Evolutionary conservation across 1,140 invertebrate genomes (phyloP).

Genomic region (Dermatophagoides farinae): DNA sequence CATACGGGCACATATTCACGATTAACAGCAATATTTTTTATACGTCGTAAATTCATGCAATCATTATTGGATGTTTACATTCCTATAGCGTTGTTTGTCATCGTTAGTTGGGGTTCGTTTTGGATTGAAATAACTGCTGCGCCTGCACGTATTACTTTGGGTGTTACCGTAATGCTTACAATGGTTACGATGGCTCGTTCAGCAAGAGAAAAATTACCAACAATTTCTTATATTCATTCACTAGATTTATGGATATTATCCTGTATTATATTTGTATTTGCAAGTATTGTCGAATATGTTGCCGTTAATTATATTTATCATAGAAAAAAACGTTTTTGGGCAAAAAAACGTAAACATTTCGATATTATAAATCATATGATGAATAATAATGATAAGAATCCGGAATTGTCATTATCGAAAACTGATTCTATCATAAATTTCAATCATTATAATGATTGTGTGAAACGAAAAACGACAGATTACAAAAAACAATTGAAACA

Average conservation of each 20-base stretch:
- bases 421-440: background rate
- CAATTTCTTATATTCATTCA: slow-evolving; percentile 11
- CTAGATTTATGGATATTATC: slow-evolving; percentile 15
- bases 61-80: slow-evolving; percentile 21
- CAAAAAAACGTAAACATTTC: slow-evolving; percentile 15
- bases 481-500: no score
- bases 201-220: slow-evolving; percentile 1
- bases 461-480: no score
- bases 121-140: slow-evolving; percentile 22
- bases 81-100: slow-evolving; percentile 21
- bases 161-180: slow-evolving; percentile 25
- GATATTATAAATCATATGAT: background rate
- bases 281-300: slow-evolving; percentile 28
- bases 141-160: slow-evolving; percentile 24
- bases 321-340: slow-evolving; percentile 16
- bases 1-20: slow-evolving; percentile 24
- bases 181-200: slow-evolving; percentile 20
- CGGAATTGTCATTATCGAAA: background rate
- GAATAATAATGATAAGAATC: background rate
- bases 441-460: background rate
- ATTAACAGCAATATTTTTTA: background rate
- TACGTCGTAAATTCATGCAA: background rate
- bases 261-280: slow-evolving; percentile 38
- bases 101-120: slow-evolving; percentile 23
- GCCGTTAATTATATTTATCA: slow-evolving; percentile 37